These are phyloP conservation scores for Dryocosmus kuriphilus DNA, from an alignment of 2,888 invertebrate genomes.

Conservation along the genomic window DNA sequence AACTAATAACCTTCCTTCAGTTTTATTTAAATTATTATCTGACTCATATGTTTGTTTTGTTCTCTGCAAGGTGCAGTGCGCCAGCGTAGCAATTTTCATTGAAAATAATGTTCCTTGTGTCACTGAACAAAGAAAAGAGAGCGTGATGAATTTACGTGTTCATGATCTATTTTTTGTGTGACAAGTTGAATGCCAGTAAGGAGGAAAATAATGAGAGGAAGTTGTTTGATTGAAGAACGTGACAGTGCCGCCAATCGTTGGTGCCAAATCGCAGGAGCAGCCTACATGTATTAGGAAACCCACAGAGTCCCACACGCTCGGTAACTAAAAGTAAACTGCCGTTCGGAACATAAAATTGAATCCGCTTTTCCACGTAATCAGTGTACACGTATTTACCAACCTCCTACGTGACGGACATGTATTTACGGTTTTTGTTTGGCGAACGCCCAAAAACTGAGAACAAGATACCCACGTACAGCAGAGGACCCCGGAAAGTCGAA, in stretches of 20 bases:
- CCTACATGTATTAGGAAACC: slow-evolving; percentile 45
- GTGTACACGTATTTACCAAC: slow-evolving; percentile 54
- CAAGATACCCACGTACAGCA: slow-evolving; percentile 54
- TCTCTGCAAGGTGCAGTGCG: background rate
- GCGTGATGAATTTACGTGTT: background rate
- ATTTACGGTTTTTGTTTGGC: slow-evolving; percentile 62
- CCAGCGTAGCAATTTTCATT: background rate
- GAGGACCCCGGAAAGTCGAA: slow-evolving; percentile 17
- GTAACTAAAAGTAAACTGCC: slow-evolving; percentile 60
- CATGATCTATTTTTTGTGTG: background rate
- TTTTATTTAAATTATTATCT: too few relatives aligned
- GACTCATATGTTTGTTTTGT: background rate
- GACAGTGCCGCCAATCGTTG: slow-evolving; percentile 24
- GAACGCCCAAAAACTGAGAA: slow-evolving; percentile 59
- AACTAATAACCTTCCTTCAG: too few relatives aligned
- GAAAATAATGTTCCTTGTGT: background rate
- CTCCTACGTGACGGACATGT: slow-evolving; percentile 55
- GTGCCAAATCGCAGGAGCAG: slow-evolving; percentile 36
- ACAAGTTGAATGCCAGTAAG: slow-evolving; percentile 13
- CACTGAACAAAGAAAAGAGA: background rate
- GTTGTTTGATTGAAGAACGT: slow-evolving; percentile 28
- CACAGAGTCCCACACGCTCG: slow-evolving; percentile 47
- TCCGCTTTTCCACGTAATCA: slow-evolving; percentile 65
- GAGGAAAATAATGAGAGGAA: slow-evolving; percentile 31
- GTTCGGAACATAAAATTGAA: slow-evolving; percentile 59